Evolutionary conservation across 2,888 invertebrate species (phyloP).

Genomic region (Stenchaetothrips biformis): DNA sequence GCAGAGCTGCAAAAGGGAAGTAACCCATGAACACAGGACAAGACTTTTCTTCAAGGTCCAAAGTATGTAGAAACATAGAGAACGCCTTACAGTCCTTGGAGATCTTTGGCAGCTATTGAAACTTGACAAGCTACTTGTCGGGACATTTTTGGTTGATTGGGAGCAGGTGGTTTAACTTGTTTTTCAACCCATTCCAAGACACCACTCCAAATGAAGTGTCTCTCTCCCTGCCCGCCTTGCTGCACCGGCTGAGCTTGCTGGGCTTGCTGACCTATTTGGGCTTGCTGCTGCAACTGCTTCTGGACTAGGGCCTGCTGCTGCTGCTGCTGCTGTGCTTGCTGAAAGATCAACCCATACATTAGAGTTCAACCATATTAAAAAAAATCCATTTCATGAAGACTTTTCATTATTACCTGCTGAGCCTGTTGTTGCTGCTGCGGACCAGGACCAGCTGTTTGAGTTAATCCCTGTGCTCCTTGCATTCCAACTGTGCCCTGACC

Average conservation of each 20-base stretch:
- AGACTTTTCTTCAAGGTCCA: background rate
- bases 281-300: background rate
- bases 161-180: slow-evolving; percentile 66
- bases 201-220: slow-evolving; percentile 69
- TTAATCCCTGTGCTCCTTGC: background rate
- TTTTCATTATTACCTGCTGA: background rate
- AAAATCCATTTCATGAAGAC: too few relatives aligned
- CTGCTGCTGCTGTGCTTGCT: background rate
- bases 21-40: slow-evolving; percentile 27
- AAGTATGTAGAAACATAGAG: background rate
- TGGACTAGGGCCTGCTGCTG: background rate
- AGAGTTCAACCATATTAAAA: too few relatives aligned
- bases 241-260: background rate
- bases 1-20: slow-evolving; percentile 57
- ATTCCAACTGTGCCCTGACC: background rate
- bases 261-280: background rate
- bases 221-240: slow-evolving; percentile 44
- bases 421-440: background rate
- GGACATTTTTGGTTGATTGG: slow-evolving; percentile 60
- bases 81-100: slow-evolving; percentile 56
- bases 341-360: background rate
- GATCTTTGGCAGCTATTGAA: slow-evolving; percentile 64
- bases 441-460: background rate
- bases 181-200: slow-evolving; percentile 89
- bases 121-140: slow-evolving; percentile 73